Base-by-base conservation (phyloP, 1,140 invertebrate species). In the Monochamus saltuarius region DNA sequence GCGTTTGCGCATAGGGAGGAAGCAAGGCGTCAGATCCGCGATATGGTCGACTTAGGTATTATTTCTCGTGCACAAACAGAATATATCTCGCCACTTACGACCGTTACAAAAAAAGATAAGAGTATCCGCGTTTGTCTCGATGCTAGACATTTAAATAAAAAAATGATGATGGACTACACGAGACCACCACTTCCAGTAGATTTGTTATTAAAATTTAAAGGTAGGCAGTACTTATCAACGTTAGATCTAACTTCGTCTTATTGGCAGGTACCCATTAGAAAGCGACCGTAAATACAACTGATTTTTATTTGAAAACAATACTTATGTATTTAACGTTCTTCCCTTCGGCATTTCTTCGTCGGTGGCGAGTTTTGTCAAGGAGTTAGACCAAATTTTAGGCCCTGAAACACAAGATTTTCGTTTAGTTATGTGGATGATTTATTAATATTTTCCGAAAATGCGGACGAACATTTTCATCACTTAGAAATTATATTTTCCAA, bases 71-170 rank as follows among this genome's bases (percentile, higher is more conserved):
- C 22, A 35, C 4, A 52, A 52, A 52, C 50, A 10, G 50, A 52
- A n/a, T 52, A 52, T 52, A 35, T 52, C 13, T 52, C 50, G 13
- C 50, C 50, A 14, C 22, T 29, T 29, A 29, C 35, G n/a, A 22
- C 16, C n/a, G 50, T 52, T 4, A 52, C 50, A 14, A 52, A 37
- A 29, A 52, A 52, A 52, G 50, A 52, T 52, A 35, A 35, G 9
- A 34, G 11, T 14, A 6, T 52, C 10, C 29, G 50, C 8, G 36
- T 52, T 7, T 52, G 50, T 52, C 16, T 52, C 11, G 50, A 52
- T 17, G 50, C 50, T 7, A 16, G 50, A n/a, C n/a, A n/a, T 13
- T 35, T 52, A 7, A 52, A 52, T 38, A 35, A 10, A 52, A n/a
- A 17, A 13, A 29, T 52, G 50, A 16, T 22, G 13, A 52, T 34